Conservation (phyloP, 2,113 vertebrate genomes). For the Coptodon rendalli region DNA sequence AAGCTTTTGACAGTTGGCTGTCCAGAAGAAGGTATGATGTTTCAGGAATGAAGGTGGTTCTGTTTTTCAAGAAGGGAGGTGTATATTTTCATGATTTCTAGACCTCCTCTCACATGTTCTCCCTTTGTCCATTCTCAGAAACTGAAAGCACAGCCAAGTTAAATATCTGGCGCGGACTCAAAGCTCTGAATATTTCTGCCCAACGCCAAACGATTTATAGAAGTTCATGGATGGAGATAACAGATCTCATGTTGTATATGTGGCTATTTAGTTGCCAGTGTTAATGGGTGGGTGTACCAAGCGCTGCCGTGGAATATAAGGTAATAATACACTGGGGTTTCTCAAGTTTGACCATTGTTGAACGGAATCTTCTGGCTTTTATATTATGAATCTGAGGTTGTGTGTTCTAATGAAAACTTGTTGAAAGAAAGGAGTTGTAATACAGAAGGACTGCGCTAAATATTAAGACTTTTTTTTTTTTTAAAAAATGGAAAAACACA, state of each 20-base stretch:
- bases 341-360: background rate
- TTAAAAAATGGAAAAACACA: background rate
- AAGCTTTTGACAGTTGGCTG: background rate
- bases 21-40: background rate
- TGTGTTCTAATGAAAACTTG: background rate
- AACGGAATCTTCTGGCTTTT: background rate
- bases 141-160: constrained; percentile 44
- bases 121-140: constrained; percentile 11
- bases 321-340: constrained; percentile 2
- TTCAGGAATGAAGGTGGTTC: background rate
- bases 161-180: constrained; percentile 58
- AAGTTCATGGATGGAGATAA: constrained; percentile 49
- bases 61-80: background rate
- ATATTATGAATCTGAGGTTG: background rate
- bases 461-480: background rate
- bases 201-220: constrained; percentile 38
- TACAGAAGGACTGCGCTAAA: background rate
- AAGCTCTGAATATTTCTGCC: constrained; percentile 37
- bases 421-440: background rate
- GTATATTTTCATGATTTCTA: background rate
- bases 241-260: constrained; percentile 35
- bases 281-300: constrained; percentile 3
- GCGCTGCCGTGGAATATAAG: constrained; percentile 1
- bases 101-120: constrained; percentile 4
- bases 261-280: constrained; percentile 13